Conservation (phyloP, 2,888 invertebrate genomes). For the Aspidapion aeneum region DNA sequence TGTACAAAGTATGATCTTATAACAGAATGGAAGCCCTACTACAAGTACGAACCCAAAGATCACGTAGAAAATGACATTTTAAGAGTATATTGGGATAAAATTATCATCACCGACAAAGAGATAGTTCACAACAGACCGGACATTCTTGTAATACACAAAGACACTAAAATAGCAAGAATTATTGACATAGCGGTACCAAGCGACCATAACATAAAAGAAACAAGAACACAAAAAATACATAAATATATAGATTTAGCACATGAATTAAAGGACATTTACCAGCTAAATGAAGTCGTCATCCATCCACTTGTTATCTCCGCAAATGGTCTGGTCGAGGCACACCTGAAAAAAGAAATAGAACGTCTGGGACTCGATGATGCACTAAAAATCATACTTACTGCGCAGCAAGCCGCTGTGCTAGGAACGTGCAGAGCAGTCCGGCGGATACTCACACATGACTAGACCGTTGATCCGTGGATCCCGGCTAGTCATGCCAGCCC, state of each 20-base stretch:
- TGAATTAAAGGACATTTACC: no score
- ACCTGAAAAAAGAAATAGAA: background rate
- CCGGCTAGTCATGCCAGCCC: no score
- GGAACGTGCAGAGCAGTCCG: background rate
- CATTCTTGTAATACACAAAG: background rate
- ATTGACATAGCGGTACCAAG: background rate
- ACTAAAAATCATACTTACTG: background rate
- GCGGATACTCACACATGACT: background rate
- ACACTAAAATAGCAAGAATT: background rate
- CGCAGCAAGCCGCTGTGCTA: background rate
- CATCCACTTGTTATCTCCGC: background rate
- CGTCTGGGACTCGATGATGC: background rate
- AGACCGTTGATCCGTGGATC: no score
- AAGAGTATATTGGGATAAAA: background rate
- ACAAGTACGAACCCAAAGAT: background rate
- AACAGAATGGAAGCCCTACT: background rate
- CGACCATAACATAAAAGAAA: no score
- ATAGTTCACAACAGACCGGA: background rate
- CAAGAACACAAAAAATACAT: background rate
- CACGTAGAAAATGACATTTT: no score
- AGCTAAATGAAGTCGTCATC: no score
- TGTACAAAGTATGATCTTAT: background rate
- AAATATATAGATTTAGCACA: background rate
- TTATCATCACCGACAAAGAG: background rate
- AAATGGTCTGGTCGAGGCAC: background rate